Conservation (phyloP, 2,113 vertebrate species). For the Cyphomyrus plagiostoma region DNA sequence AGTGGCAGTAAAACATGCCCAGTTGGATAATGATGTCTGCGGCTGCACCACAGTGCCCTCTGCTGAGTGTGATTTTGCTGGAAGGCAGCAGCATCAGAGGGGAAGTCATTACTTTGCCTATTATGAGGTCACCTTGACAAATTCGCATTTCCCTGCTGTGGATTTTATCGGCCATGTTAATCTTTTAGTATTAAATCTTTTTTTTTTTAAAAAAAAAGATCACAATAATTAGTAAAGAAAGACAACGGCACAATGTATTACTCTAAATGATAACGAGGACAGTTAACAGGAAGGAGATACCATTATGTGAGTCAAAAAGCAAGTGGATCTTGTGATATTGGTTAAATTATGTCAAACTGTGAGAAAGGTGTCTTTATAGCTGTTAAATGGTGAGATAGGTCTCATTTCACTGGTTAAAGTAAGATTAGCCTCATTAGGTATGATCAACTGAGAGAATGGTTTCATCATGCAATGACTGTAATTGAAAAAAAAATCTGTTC, state of each 20-base stretch:
- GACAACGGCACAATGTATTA: not conserved
- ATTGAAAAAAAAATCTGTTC: too few relatives aligned
- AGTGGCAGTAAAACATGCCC: not conserved
- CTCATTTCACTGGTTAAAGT: not conserved
- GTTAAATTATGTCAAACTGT: not conserved
- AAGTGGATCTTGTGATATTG: not conserved
- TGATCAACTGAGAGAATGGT: not conserved
- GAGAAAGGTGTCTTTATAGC: not conserved
- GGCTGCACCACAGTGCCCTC: not conserved
- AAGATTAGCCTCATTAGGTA: not conserved
- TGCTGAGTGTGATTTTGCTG: not conserved
- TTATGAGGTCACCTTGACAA: not conserved
- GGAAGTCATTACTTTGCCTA: not conserved
- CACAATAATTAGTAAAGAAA: not conserved
- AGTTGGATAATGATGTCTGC: not conserved
- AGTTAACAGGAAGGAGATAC: not conserved
- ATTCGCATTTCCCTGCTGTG: not conserved
- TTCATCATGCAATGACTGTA: not conserved
- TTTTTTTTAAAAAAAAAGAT: not conserved
- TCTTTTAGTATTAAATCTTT: not conserved
- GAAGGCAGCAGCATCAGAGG: not conserved
- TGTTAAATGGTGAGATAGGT: not conserved
- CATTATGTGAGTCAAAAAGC: not conserved
- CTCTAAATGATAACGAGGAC: not conserved
- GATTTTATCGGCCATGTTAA: not conserved